These are phyloP conservation scores for Periophthalmodon schlosseri DNA, from an alignment of 2,113 vertebrate species.

Conservation along the genomic window DNA sequence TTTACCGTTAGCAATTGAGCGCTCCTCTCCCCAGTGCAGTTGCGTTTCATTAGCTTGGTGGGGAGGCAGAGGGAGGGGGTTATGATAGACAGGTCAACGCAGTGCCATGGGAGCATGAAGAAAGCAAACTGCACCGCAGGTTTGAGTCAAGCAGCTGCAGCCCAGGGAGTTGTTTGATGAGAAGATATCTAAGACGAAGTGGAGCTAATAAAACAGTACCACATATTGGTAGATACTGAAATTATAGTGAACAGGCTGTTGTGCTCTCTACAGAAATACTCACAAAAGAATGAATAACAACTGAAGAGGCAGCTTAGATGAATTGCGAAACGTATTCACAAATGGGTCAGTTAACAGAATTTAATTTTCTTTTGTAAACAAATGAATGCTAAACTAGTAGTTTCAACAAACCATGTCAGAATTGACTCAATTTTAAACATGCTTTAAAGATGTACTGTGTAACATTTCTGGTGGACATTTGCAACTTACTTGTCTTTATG, in stretches of 20 bases:
- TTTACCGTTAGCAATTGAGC: slow-evolving; percentile 33
- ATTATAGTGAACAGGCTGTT: background rate
- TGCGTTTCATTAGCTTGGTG: slow-evolving; percentile 31
- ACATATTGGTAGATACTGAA: background rate
- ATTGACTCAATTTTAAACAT: too few species aligned
- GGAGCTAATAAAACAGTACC: background rate
- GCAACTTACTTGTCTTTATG: too few species aligned
- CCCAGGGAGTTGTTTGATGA: background rate
- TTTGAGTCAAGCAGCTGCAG: slow-evolving; percentile 8
- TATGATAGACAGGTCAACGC: background rate
- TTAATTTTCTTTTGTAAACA: too few species aligned
- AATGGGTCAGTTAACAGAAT: too few species aligned
- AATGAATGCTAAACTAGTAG: too few species aligned
- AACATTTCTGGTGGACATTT: too few species aligned
- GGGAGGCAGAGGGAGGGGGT: slow-evolving; percentile 6
- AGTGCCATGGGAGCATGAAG: background rate
- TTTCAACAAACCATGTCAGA: too few species aligned
- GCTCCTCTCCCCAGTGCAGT: slow-evolving; percentile 7
- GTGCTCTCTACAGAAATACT: too few species aligned
- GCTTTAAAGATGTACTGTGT: too few species aligned
- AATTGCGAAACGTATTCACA: too few species aligned
- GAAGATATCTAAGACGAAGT: slow-evolving; percentile 13
- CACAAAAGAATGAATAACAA: too few species aligned
- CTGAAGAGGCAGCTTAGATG: too few species aligned
- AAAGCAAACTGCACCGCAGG: slow-evolving; percentile 16